Evolutionary conservation across 2,113 vertebrate species (phyloP), one percentile per base, ranked within the genome.

Genomic region (Anoplopoma fimbria): DNA sequence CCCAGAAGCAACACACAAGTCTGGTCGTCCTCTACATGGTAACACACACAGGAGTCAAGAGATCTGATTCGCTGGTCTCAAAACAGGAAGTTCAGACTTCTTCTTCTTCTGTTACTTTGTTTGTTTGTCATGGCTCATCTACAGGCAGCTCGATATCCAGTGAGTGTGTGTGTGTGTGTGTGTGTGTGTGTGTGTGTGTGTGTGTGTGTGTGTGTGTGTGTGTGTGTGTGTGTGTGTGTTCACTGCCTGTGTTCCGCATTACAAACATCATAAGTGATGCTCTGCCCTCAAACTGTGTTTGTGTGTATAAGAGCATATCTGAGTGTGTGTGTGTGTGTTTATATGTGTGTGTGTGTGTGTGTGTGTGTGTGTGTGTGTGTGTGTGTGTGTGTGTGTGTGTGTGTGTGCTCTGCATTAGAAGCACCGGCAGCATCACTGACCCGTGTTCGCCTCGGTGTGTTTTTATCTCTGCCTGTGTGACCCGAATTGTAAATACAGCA

Each of bases 401-500:
- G 75, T 67, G 76, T 86, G 79, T 86, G 88, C 72, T 81, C 73
- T 82, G 87, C 85, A 90, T 91, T 77, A 81, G 69, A 77, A 88
- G 82, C 86, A 81, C 36, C 42, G 0, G 81, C 77, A 79, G 84
- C 84, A 65, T 36, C 82, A 33, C 80, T 91, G 93, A 94, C 91
- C 92, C 85, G 38, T 89, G 91, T 90, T 90, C 68, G 82, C 88
- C 88, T 86, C 74, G 1, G 65, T 88, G 87, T 88, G 89, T 89
- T 91, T 92, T 91, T 91, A 90, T 93, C 89, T 88, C 87, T 74
- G 86, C 49, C 62, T 87, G 79, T 93, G 91, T 92, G 91, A 91
- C 92, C 87, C 84, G 91, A 87, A 94, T 93, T 83, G 88, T 93
- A 94, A 94, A 91, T 87, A 91, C 87, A 77, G 89, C 82, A 90